Base-by-base conservation (phyloP, 2,888 invertebrate genomes). In the Antitype chi region DNA sequence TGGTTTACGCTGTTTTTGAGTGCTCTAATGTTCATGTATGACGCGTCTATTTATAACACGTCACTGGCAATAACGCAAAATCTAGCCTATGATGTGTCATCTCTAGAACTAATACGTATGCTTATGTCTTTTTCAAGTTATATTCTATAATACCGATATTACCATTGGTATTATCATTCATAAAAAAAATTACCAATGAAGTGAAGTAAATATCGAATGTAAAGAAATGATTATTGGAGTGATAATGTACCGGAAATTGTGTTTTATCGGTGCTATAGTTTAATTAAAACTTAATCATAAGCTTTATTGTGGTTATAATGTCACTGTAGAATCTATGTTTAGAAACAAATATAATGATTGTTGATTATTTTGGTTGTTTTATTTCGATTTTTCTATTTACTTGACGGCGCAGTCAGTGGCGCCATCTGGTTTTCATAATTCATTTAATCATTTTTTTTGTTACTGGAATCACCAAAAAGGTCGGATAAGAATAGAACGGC, bases 261-360 rank as follows among this genome's bases (percentile, higher is more conserved):
- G 49, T 66, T 55, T 15, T 64, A 72, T 82, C 60, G 76, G 62
- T 53, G 15, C 1, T 72, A 60, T 67, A 72, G 49, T 49, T 15
- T 38, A n/a, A 67, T 76, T 66, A 38, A 13, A 47, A 73, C 47
- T 47, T 74, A 57, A 53, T 73, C 1, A 6, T 81, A 70, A 73
- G 82, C 84, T 81, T 79, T 74, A 85, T 66, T 25, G 70, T 78
- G 78, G 74, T 81, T 84, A 84, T 66, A 82, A 62, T 85, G 43
- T 79, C 75, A 79, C 70, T 82, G 82, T 84, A 84, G 82, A 84
- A 84, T 82, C 62, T 82, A 84, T 85, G 85, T 82, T 81, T 85
- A 85, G 66, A 76, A 83, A 76, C 80, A 72, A 84, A 84, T 84
- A 84, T 85, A 84, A 85, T 79, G 75, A 85, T 76, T 85, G 84